Conservation (phyloP, 2,797 vertebrate genomes). For the Potorous gilbertii region DNA sequence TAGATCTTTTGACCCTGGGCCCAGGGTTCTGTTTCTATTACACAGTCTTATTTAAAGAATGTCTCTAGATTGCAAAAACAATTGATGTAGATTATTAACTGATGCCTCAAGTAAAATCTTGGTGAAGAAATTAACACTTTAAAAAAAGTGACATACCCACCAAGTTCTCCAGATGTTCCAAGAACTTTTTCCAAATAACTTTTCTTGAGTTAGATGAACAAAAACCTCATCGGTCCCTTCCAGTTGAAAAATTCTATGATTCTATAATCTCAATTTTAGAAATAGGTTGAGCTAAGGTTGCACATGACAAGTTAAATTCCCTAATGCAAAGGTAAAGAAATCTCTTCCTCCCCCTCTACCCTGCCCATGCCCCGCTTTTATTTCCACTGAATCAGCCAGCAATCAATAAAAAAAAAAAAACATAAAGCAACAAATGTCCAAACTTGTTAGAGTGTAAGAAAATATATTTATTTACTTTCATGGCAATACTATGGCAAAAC, state of each 20-base stretch:
- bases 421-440: conserved; percentile 64
- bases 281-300: neutral
- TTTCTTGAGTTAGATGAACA: neutral
- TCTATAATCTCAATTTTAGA: neutral
- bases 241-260: neutral
- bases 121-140: neutral
- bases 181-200: neutral
- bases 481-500: conserved; percentile 85
- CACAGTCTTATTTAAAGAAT: neutral
- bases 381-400: neutral
- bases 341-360: neutral
- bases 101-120: neutral
- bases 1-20: neutral
- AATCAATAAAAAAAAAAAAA: conserved; percentile 36
- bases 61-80: neutral
- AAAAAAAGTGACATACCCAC: neutral
- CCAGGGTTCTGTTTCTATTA: neutral
- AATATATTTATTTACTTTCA: conserved; percentile 89
- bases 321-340: neutral
- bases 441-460: conserved; percentile 83
- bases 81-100: neutral
- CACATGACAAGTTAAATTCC: neutral
- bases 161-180: neutral
- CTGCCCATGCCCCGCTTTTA: neutral
- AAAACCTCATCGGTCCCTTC: neutral